Base-by-base conservation (phyloP, 2,113 vertebrate species). In the Seriola dumerili region DNA sequence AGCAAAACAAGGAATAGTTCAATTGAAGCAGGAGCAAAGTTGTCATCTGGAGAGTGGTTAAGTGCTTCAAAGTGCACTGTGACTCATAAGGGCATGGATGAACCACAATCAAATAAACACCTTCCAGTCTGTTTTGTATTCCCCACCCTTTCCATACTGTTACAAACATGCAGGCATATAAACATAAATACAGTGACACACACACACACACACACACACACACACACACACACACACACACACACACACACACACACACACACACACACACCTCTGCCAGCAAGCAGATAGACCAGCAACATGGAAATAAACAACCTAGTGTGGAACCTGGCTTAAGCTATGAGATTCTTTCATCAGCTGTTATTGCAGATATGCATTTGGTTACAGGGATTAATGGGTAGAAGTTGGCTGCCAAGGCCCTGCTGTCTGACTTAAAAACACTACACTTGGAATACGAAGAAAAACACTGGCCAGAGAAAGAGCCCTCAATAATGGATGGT, bases 361-460 rank as follows among this genome's bases (percentile, higher is more conserved):
- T 78, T 87, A 72, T 72, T 77, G 78, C 80, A 86, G 88, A 91
- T 81, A 88, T 72, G 78, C 3, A 9, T 85, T 80, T 82, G 76
- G 87, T 87, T 88, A 79, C 80, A 88, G 77, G 85, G 72, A 91
- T 90, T 92, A 89, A 90, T 88, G 85, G 55, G 55, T 21, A 67
- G 76, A 21, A 72, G 57, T 55, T 32, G 70, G 50, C 78, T 91
- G 89, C 84, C 80, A 92, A 88, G 78, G 65, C 63, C 64, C 62
- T n/a, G 78, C 76, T 74, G 80, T 84, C 88, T 85, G 72, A 86
- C 81, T 80, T 54, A 48, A 88, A 84, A 92, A 81, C 84, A 81
- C 73, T 79, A 59, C 78, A 59, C 34, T 69, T 54, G n/a, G 55
- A 83, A 46, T 25, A 14, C 3, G 19, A 40, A 73, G 58, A 76